Evolutionary conservation across 2,113 vertebrate species (phyloP), one percentile per base, ranked within the genome.

Genomic region (Sphaerodactylus townsendi): DNA sequence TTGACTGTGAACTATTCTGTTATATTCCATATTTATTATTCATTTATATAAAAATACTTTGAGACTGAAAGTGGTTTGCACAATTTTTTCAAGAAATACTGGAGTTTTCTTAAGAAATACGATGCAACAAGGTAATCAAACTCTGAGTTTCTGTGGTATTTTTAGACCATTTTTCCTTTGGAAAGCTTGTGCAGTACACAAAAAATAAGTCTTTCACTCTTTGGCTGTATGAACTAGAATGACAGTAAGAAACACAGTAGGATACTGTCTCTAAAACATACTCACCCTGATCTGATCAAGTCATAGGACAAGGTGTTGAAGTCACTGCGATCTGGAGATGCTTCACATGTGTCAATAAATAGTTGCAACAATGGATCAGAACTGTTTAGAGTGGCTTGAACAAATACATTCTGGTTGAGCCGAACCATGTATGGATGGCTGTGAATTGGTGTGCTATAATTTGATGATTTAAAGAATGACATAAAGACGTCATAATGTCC

Each of bases 201-300:
- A 74, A 74, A 30, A 33, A 48, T 44, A 74, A 25, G 3, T n/a
- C n/a, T 13, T 48, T 33, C 35, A 46, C 10, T 56, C 3, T 41
- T 62, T 39, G n/a, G 30, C 13, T 19, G 25, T 50, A 28, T 25
- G 59, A 70, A 62, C 19, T 13, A 35, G 37, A 70, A 35, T 44
- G 35, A 72, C 69, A n/a, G 17, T 30, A 28, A 74, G 23, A 44
- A 44, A 44, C 4, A 44, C 44, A 44, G 44, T 5, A 9, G 44
- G 44, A 44, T 44, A 44, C 44, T 9, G 39, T 50, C 15, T 50
- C 30, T 46, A 70, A 53, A 56, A 10, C 35, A 33, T 25, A 73
- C 90, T 85, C 86, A 92, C 92, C 91, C 85, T 73, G 79, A 65
- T n/a, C 70, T 86, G 70, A 91, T 90, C 76, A 93, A 79, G 53